Evolutionary conservation across 30 jellyfish, hydroid and myxozoan genomes (phyloP).

Genomic region (Aurelia sp.): DNA sequence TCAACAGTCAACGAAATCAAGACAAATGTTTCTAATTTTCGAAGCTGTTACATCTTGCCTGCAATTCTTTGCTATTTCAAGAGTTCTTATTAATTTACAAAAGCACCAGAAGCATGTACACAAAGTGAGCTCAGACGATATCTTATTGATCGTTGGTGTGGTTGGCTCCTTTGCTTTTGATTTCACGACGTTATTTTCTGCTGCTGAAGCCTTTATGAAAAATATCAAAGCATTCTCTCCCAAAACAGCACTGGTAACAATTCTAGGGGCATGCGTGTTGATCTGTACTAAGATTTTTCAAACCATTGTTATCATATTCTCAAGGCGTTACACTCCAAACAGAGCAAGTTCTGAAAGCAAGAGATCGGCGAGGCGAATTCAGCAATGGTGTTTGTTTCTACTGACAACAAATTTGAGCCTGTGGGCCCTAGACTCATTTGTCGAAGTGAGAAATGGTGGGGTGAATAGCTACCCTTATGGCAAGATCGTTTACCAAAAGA

Average conservation of each 20-base stretch:
- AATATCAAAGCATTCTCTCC: neutral
- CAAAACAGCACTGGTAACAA: neutral
- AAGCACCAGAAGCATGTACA: neutral
- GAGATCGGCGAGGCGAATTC: slow-evolving; percentile 6
- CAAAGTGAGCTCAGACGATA: neutral
- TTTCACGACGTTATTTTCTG: neutral
- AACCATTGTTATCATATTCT: slow-evolving; percentile 3
- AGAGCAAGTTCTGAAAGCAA: neutral
- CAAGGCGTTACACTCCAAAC: slow-evolving; percentile 12
- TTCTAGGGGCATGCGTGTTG: neutral
- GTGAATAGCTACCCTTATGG: slow-evolving; percentile 18
- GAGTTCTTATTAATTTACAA: neutral
- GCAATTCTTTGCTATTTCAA: neutral
- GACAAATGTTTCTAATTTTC: neutral
- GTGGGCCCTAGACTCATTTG: slow-evolving; percentile 21
- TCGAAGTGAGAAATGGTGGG: slow-evolving; percentile 13
- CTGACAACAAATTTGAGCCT: slow-evolving; percentile 1
- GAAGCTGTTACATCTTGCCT: slow-evolving; percentile 1
- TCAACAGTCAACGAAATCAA: neutral
- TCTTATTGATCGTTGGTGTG: neutral
- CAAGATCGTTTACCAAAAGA: neutral
- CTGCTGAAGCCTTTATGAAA: neutral
- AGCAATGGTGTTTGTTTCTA: slow-evolving; percentile 11
- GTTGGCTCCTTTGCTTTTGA: slow-evolving; percentile 1
- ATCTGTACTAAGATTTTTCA: slow-evolving; percentile 2